Evolutionary conservation across 2,797 vertebrate genomes (phyloP), one percentile per base, ranked within the genome.

Genomic region (Sciurus carolinensis): DNA sequence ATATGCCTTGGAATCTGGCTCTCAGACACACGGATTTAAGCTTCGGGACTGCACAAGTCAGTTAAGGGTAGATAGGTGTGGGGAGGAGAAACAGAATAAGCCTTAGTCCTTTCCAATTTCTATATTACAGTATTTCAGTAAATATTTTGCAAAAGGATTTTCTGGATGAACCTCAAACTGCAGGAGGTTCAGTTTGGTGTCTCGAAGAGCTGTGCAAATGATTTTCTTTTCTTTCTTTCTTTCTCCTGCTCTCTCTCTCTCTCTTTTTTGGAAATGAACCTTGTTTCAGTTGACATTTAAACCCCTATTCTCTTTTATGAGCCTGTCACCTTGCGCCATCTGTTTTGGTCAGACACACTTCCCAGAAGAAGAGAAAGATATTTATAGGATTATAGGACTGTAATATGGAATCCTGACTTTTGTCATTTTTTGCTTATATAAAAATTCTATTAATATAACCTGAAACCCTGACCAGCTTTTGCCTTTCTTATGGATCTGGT

Each of bases 111-210:
- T 75, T 96, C 86, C 95, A 96, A 97, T 98, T 98, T 95, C 91
- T 87, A 90, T 96, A 77, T 98, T 97, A 97, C 97, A 98, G 95
- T 97, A 95, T 98, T 98, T 98, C 97, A 97, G 98, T 98, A 98
- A 98, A 98, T 98, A 98, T 98, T 98, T 98, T 98, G 98, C 97
- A 95, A 98, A 98, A 98, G 97, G 97, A 98, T 98, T 98, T 98
- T 98, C 96, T 97, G 97, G 95, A 97, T 98, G 97, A 98, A 98
- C 97, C 98, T 98, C 97, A 98, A 96, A 98, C 97, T 98, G 95
- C 82, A 72, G 93, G 96, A 91, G 96, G 94, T 95, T 98, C 96
- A 94, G 95, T 98, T 96, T 98, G 94, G 97, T 92, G 91, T 87
- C 94, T 98, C 0, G 13, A 62, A 98, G 86, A 98, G 92, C 96